These are phyloP conservation scores for Watsonalla cultraria DNA, from an alignment of 2,888 invertebrate species.

Conservation along the genomic window DNA sequence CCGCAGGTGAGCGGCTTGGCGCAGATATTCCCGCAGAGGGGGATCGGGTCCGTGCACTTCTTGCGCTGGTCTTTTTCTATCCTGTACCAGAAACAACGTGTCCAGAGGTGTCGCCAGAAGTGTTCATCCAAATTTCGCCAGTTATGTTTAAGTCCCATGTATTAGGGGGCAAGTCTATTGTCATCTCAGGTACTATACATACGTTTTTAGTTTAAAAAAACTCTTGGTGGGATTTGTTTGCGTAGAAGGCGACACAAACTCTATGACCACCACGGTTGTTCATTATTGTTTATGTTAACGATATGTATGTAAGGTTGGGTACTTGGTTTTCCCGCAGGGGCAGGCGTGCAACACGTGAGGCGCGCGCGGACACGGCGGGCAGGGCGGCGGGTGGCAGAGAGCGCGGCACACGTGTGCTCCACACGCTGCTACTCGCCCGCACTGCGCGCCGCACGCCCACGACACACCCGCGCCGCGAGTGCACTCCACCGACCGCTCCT, in stretches of 20 bases:
- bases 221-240: too few species aligned
- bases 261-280: too few species aligned
- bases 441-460: slow-evolving; percentile 85
- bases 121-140: too few species aligned
- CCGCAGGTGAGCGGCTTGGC: slow-evolving; percentile 84
- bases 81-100: slow-evolving; percentile 24
- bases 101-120: too few species aligned
- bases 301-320: slow-evolving; percentile 7
- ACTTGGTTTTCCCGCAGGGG: slow-evolving; percentile 62
- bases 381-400: slow-evolving; percentile 91
- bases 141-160: too few species aligned
- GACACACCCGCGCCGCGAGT: slow-evolving; percentile 22
- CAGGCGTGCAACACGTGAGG: slow-evolving; percentile 43
- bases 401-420: slow-evolving; percentile 93
- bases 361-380: slow-evolving; percentile 78
- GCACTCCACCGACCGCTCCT: slow-evolving; percentile 47
- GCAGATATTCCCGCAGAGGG: slow-evolving; percentile 86
- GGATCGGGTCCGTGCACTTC: slow-evolving; percentile 89
- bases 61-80: slow-evolving; percentile 70
- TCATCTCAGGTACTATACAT: too few species aligned
- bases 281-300: not conserved
- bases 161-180: too few species aligned
- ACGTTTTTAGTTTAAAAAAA: too few species aligned
- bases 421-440: slow-evolving; percentile 90
- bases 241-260: too few species aligned